Evolutionary conservation across 2,797 vertebrate species (phyloP).

Genomic region (Diglossa cyanea): DNA sequence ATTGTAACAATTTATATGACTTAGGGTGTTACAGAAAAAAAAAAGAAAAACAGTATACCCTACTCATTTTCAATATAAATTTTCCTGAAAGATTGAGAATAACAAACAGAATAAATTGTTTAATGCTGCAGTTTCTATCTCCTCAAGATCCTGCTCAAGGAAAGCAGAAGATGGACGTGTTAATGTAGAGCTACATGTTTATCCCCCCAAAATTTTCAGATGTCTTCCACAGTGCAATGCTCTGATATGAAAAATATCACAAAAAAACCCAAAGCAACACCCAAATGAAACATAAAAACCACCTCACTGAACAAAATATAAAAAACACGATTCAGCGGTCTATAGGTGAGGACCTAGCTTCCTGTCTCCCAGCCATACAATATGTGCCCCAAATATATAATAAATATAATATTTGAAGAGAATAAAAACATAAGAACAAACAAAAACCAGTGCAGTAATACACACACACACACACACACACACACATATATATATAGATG

Average conservation of each 20-base stretch:
- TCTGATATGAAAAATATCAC: background rate
- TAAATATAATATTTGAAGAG: background rate
- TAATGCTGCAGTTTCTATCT: background rate
- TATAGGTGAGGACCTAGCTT: background rate
- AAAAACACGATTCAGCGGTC: background rate
- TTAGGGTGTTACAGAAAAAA: background rate
- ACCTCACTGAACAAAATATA: background rate
- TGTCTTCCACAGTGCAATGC: background rate
- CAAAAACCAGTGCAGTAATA: background rate
- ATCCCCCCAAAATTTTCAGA: fast-evolving
- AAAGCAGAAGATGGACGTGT: background rate
- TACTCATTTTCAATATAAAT: background rate
- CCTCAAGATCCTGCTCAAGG: background rate
- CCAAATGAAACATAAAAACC: background rate
- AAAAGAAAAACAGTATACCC: background rate
- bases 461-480: no score
- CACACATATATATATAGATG: no score
- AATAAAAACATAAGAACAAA: background rate
- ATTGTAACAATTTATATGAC: background rate
- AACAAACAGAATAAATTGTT: background rate
- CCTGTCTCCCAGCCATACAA: background rate
- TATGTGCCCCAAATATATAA: background rate
- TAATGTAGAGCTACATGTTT: background rate
- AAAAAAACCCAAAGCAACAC: fast-evolving
- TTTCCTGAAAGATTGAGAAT: background rate